Conservation (phyloP, 2,797 vertebrate genomes). For the Phrynocephalus guinanensis region DNA sequence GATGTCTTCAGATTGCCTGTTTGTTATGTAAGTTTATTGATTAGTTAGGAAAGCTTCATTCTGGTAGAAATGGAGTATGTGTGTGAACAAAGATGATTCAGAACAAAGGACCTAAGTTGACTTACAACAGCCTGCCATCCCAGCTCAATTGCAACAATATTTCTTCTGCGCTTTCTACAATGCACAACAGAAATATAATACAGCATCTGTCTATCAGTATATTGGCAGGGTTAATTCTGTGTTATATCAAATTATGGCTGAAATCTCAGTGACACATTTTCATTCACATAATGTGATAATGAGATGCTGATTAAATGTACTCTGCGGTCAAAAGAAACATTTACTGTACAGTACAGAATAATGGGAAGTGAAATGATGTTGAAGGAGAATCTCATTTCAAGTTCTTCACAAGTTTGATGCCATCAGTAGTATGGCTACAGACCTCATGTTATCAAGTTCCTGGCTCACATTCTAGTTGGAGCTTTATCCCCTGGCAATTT, state of each 20-base stretch:
- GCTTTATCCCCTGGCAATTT: too few relatives aligned
- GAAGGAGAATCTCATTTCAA: neutral
- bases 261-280: neutral
- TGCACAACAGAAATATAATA: constrained; percentile 1
- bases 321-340: neutral
- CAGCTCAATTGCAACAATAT: neutral
- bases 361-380: neutral
- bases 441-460: too few relatives aligned
- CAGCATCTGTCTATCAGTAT: neutral
- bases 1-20: constrained; percentile 46
- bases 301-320: neutral
- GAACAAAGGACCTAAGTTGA: constrained; percentile 1
- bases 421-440: too few relatives aligned
- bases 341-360: neutral
- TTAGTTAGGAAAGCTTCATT: constrained; percentile 9
- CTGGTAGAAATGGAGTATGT: constrained; percentile 27
- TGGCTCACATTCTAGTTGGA: too few relatives aligned
- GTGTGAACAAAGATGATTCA: constrained; percentile 42
- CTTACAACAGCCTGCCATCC: constrained; percentile 19
- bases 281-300: neutral
- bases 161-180: neutral
- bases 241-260: neutral
- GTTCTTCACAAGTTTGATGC: neutral
- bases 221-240: neutral
- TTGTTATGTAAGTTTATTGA: constrained; percentile 53